Base-by-base conservation (phyloP, 2,113 vertebrate genomes). In the Limnothrissa miodon region DNA sequence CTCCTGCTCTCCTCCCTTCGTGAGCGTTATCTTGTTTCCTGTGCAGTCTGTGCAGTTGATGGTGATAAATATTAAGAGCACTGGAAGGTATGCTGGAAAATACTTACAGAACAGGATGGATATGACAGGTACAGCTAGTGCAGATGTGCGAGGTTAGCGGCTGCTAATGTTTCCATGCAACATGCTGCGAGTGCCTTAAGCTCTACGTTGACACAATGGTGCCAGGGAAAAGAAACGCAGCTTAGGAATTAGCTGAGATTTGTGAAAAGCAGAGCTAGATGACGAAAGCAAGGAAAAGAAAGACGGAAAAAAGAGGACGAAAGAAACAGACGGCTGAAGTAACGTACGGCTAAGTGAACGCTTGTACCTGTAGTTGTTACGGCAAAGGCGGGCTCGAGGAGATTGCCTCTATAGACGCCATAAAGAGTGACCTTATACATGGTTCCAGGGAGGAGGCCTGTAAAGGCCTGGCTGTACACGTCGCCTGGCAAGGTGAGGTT, bases 331-430 rank as follows among this genome's bases (percentile, higher is more conserved):
- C 46, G 8, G 45, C 85, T 83, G 9, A 36, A 83, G 66, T 83
- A 74, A 44, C 79, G 39, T 29, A 25, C 29, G 62, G 62, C 62
- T 70, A 10, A 36, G 8, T 8, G 19, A 81, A 82, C 42, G 79
- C 78, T 53, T 81, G 85, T 96, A 96, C 94, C 94, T 95, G 96
- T 97, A 82, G 93, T 92, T 90, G 92, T 95, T 86, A 96, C 94
- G 87, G 94, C 93, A 93, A 92, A 95, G 79, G 95, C 89, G 45
- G 95, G 95, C 45, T 91, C 87, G 90, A 95, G 95, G 88, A 92
- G 90, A 87, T 81, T 84, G 88, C 94, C 95, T 83, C 81, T 94
- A 90, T 92, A 90, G 86, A 96, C 83, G 84, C 97, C 97, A 0
- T 90, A 93, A 36, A 99, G 90, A 82, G 87, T 95, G 90, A 96